Conservation (phyloP, 2,797 vertebrate species). For the Lepus townsendii region DNA sequence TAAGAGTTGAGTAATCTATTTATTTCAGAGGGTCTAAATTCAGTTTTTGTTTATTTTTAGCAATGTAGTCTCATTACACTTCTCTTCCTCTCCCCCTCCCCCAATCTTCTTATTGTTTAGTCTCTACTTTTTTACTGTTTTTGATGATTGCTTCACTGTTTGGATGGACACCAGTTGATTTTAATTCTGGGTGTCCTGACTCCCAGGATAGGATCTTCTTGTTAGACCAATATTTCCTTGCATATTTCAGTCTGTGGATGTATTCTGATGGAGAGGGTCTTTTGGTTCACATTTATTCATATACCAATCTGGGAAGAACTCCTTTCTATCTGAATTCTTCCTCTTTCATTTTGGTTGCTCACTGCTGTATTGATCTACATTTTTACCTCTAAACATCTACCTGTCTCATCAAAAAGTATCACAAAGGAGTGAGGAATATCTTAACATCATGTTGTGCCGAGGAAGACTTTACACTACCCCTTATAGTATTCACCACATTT, state of each 20-base stretch:
- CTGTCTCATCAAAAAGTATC: background rate
- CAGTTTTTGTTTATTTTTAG: conserved; percentile 19
- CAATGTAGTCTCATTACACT: background rate
- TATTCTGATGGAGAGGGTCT: background rate
- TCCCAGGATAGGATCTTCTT: background rate
- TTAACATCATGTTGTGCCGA: background rate
- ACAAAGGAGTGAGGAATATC: background rate
- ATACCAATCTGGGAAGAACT: background rate
- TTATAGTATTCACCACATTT: background rate
- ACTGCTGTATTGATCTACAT: background rate
- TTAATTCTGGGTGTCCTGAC: background rate
- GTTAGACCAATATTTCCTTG: background rate
- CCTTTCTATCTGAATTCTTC: background rate
- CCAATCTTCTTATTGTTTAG: conserved; percentile 17
- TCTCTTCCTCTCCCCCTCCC: background rate
- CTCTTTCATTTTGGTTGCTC: background rate
- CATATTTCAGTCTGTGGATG: background rate
- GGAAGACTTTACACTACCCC: background rate
- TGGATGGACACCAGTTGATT: background rate
- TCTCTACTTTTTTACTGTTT: background rate
- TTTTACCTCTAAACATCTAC: background rate
- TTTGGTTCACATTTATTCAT: background rate
- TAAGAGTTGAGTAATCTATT: background rate
- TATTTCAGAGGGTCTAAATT: conserved; percentile 23
- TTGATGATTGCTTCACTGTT: background rate